Conservation (phyloP, 1,140 invertebrate genomes). For the Sycobia sp. region DNA sequence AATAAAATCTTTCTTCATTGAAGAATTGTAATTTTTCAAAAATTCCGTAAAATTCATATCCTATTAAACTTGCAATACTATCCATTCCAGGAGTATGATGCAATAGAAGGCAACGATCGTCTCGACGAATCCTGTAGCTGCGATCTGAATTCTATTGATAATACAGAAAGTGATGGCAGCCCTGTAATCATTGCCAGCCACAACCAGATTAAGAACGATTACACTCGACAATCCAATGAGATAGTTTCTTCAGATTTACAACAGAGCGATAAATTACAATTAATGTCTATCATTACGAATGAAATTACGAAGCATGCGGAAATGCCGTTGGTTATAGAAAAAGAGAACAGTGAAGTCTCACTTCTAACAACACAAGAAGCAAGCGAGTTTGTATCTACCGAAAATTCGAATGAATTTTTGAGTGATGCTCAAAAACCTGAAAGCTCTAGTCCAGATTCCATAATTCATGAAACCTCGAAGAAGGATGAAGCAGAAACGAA, state of each 20-base stretch:
- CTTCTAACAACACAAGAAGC: constrained; percentile 51
- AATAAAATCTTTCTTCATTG: too few relatives aligned
- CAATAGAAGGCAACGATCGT: constrained; percentile 52
- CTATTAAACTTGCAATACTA: background rate
- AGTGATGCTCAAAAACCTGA: constrained; percentile 58
- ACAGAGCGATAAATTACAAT: constrained; percentile 56
- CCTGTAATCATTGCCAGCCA: constrained; percentile 59
- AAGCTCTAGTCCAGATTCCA: constrained; percentile 46
- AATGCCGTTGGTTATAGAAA: constrained; percentile 51
- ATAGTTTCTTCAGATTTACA: constrained; percentile 62
- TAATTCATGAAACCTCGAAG: constrained; percentile 42
- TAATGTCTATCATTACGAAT: constrained; percentile 41
- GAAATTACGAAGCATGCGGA: constrained; percentile 47
- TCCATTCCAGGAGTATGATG: constrained; percentile 51
- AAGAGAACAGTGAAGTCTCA: constrained; percentile 46
- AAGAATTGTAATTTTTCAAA: too few relatives aligned
- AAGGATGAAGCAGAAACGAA: constrained; percentile 37
- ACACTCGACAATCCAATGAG: constrained; percentile 60
- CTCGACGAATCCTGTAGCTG: constrained; percentile 63
- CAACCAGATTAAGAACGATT: constrained; percentile 41
- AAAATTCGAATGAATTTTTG: constrained; percentile 58
- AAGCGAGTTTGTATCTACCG: constrained; percentile 52
- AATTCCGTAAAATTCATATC: too few relatives aligned
- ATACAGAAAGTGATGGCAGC: constrained; percentile 64
- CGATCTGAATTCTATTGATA: constrained; percentile 63